A percentile compares a stretch with the other conserved stretches of the same genome.
Evolutionary conservation across 2,113 vertebrate species (phyloP).

Genomic region (Puma concolor): DNA sequence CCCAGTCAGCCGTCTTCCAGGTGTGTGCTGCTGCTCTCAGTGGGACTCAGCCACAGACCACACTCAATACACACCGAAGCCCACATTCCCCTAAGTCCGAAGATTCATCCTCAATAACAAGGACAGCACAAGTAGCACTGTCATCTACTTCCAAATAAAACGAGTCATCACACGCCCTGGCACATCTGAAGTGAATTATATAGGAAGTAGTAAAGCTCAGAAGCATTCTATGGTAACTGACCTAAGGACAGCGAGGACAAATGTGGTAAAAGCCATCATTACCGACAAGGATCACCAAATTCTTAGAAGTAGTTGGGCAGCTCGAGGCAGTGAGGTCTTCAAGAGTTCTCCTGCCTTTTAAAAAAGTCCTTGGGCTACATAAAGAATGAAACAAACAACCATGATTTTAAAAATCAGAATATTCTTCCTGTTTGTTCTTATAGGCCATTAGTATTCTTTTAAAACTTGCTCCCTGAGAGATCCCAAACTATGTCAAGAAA

Average conservation of each 20-base stretch:
- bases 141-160: conserved; percentile 54
- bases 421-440: conserved; percentile 58
- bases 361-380: conserved; percentile 8
- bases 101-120: conserved; percentile 55
- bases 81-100: not conserved
- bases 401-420: conserved; percentile 25
- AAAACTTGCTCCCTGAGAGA: conserved; percentile 75
- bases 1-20: not conserved
- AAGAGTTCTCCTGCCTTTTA: not conserved
- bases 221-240: conserved; percentile 55
- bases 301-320: conserved; percentile 34
- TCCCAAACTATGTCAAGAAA: conserved; percentile 55
- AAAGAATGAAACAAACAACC: conserved; percentile 30
- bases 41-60: conserved; percentile 33
- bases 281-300: not conserved
- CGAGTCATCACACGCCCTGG: conserved; percentile 36
- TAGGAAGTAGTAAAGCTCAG: conserved; percentile 53
- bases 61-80: conserved; percentile 22
- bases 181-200: conserved; percentile 40
- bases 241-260: conserved; percentile 42
- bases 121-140: conserved; percentile 42
- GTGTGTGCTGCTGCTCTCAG: not conserved
- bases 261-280: conserved; percentile 37
- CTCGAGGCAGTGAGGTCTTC: not conserved
- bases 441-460: conserved; percentile 29